phyloP scores from a whole-genome alignment of 2,888 invertebrate genomes.

The Sinelater perroti region DNA sequence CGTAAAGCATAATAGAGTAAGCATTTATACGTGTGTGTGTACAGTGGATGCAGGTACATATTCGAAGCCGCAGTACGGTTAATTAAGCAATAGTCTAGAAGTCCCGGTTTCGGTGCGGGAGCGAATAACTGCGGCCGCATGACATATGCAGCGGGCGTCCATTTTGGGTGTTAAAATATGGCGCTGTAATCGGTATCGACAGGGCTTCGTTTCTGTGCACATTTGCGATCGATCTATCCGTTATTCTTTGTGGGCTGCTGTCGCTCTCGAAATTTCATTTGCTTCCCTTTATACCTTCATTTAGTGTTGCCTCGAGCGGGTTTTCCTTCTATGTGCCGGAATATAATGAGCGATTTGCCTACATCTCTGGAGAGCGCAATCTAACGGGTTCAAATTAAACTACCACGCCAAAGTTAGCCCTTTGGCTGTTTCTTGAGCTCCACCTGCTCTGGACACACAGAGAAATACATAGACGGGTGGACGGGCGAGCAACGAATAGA shows the following conservation, averaged over 20 bases:
- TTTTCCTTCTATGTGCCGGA: constrained; percentile 21
- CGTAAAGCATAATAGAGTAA: constrained; percentile 22
- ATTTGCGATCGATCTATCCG: constrained; percentile 22
- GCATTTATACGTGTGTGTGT: constrained; percentile 17
- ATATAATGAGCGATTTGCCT: constrained; percentile 35
- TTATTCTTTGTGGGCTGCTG: constrained; percentile 20
- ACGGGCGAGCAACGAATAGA: too few relatives aligned
- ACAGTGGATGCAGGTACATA: too few relatives aligned
- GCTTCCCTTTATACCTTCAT: constrained; percentile 35
- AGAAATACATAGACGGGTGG: constrained; percentile 1
- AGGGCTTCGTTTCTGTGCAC: constrained; percentile 15
- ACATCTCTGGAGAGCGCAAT: constrained; percentile 21
- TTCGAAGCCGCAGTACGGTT: constrained; percentile 9
- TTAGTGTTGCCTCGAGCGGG: constrained; percentile 30
- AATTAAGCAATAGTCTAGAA: constrained; percentile 18
- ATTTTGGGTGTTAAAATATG: neutral
- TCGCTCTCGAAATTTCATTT: constrained; percentile 38
- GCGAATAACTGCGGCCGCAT: neutral
- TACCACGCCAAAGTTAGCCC: constrained; percentile 17
- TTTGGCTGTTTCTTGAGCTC: constrained; percentile 4
- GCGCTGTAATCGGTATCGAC: neutral
- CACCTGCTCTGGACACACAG: neutral
- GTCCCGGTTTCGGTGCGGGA: constrained; percentile 2
- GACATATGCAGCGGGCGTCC: neutral
- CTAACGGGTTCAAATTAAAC: constrained; percentile 32